These are phyloP conservation scores for Zaprionus ornatus DNA, from an alignment of 1,140 invertebrate species.

Conservation along the genomic window DNA sequence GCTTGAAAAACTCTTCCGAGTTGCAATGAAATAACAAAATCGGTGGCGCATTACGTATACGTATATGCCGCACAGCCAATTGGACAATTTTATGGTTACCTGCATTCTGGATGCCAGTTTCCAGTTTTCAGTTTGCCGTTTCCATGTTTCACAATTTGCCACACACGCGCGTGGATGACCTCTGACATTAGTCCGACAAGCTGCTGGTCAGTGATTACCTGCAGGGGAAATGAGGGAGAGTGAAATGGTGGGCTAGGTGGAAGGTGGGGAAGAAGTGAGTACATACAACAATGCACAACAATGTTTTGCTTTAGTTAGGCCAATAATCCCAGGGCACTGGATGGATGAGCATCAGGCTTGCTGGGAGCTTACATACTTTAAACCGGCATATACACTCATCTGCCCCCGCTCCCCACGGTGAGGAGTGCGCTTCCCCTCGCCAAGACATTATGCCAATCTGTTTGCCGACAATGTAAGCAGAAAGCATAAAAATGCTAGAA, in stretches of 20 bases:
- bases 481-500: conserved; percentile 40
- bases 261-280: not conserved
- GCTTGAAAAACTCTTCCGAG: not conserved
- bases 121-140: not conserved
- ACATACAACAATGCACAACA: conserved; percentile 31
- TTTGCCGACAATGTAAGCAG: conserved; percentile 31
- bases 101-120: conserved; percentile 29
- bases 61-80: conserved; percentile 24
- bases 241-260: not conserved
- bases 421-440: not conserved
- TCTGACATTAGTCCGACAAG: conserved; percentile 22
- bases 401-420: not conserved
- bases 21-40: not conserved
- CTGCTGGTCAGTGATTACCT: conserved; percentile 34
- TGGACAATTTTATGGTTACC: conserved; percentile 24
- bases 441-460: conserved; percentile 12
- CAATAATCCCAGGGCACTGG: conserved; percentile 20
- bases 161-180: conserved; percentile 11
- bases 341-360: conserved; percentile 2
- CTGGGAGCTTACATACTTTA: not conserved
- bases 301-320: conserved; percentile 22
- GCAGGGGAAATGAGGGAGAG: not conserved
- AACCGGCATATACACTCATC: not conserved
- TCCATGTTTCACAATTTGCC: not conserved
- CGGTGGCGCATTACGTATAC: conserved; percentile 43